Conservation (phyloP, 1,140 invertebrate genomes). For the Glomeris maerens region DNA sequence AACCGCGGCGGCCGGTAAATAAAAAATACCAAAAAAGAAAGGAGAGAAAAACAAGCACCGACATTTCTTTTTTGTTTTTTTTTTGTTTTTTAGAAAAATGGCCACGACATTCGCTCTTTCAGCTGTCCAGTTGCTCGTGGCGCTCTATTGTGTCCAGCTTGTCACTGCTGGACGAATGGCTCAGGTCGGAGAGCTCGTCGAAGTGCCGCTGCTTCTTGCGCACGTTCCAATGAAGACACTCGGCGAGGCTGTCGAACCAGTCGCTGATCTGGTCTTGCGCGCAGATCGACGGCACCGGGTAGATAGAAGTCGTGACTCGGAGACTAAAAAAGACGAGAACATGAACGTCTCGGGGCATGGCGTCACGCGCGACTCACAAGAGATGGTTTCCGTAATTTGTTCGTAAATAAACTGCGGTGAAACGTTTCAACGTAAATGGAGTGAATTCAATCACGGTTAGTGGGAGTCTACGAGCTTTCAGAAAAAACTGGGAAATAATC, state of each 20-base stretch:
- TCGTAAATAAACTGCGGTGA: no score
- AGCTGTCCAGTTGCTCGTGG: slow-evolving; percentile 33
- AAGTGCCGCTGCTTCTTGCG: slow-evolving; percentile 82
- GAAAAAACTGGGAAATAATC: no score
- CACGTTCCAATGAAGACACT: slow-evolving; percentile 95
- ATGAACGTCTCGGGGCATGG: not conserved
- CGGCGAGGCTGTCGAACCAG: slow-evolving; percentile 90
- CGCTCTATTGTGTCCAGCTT: slow-evolving; percentile 59
- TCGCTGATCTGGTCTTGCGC: slow-evolving; percentile 89
- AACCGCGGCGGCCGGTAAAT: no score
- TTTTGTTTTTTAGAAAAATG: no score
- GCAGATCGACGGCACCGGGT: slow-evolving; percentile 90
- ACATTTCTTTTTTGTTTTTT: no score
- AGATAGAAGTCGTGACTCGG: slow-evolving; percentile 87
- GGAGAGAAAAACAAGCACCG: no score
- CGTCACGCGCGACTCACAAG: not conserved
- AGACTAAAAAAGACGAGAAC: slow-evolving; percentile 44
- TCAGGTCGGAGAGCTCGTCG: slow-evolving; percentile 72
- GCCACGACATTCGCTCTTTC: no score
- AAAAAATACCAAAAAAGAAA: no score
- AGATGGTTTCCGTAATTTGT: no score
- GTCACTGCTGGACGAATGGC: slow-evolving; percentile 66
- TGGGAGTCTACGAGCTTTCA: no score
- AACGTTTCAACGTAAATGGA: no score
- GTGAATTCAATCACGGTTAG: no score